Percentiles rank a stretch among this genome's conserved stretches.
Evolutionary conservation across 1,140 invertebrate genomes (phyloP).

Genomic region (Teleopsis dalmanni): DNA sequence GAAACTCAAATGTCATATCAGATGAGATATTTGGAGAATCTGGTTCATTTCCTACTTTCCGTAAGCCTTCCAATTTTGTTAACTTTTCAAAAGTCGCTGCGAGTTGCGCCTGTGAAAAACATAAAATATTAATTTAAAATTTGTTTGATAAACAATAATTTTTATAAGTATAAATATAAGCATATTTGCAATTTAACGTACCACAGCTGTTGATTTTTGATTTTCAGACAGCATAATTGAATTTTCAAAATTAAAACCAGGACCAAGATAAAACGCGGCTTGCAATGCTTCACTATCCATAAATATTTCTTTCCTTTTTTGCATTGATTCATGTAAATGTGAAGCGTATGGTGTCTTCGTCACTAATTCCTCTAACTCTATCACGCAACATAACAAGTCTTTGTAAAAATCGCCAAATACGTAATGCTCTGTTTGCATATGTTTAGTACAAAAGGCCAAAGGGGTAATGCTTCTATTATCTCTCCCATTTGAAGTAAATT

Average conservation of each 20-base stretch:
- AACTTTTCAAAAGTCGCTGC: too few relatives aligned
- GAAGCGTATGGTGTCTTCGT: not conserved
- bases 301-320: not conserved
- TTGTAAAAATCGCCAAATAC: conserved; percentile 6
- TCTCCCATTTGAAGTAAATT: not conserved
- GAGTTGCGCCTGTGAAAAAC: too few relatives aligned
- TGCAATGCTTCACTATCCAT: conserved; percentile 6
- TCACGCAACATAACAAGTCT: conserved; percentile 6
- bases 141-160: too few relatives aligned
- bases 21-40: too few relatives aligned
- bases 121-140: too few relatives aligned
- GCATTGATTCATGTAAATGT: not conserved
- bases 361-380: not conserved
- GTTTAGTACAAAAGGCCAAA: not conserved
- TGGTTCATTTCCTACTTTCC: not conserved
- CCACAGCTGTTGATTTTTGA: not conserved
- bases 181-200: too few relatives aligned
- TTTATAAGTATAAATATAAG: too few relatives aligned
- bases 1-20: too few relatives aligned
- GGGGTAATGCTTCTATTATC: not conserved
- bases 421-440: not conserved
- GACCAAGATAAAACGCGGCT: conserved; percentile 9
- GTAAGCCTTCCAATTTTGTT: not conserved
- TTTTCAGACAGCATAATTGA: conserved; percentile 1
- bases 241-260: not conserved